phyloP scores from a whole-genome alignment of 2,888 invertebrate species.

The Brachyptera putata region DNA sequence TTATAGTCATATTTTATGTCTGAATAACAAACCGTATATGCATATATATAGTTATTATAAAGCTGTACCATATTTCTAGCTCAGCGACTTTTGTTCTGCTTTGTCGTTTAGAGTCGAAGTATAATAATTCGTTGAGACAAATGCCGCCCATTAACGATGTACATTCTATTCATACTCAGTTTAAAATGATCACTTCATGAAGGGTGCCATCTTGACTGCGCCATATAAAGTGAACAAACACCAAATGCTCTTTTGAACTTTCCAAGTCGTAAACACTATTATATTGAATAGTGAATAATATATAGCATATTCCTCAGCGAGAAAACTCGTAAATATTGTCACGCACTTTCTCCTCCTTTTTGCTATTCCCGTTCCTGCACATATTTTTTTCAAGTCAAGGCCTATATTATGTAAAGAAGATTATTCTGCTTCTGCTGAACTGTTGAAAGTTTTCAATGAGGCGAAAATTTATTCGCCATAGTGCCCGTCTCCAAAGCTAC shows the following conservation, averaged over 20 bases:
- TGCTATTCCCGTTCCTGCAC: not conserved
- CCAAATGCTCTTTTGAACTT: constrained; percentile 9
- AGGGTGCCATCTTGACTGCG: constrained; percentile 12
- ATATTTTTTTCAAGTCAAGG: too few species aligned
- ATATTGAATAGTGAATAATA: constrained; percentile 10
- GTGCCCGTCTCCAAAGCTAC: too few species aligned
- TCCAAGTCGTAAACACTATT: constrained; percentile 18
- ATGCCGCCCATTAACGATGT: constrained; percentile 9
- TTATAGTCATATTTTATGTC: constrained; percentile 6
- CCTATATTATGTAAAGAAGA: too few species aligned
- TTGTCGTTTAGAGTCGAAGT: not conserved
- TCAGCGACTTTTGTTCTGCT: not conserved
- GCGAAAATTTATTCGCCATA: too few species aligned
- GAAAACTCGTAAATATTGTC: constrained; percentile 20
- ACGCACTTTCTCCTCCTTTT: constrained; percentile 12
- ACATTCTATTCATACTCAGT: too few species aligned
- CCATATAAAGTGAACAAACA: not conserved
- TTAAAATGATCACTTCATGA: too few species aligned
- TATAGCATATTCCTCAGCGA: constrained; percentile 11
- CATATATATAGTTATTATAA: too few species aligned
- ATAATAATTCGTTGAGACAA: too few species aligned
- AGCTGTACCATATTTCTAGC: not conserved
- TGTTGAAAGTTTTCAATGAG: too few species aligned
- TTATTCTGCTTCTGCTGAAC: too few species aligned
- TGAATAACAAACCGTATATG: not conserved